These are phyloP conservation scores for Leptarthrus brevirostris DNA, from an alignment of 2,888 invertebrate genomes.

Conservation along the genomic window DNA sequence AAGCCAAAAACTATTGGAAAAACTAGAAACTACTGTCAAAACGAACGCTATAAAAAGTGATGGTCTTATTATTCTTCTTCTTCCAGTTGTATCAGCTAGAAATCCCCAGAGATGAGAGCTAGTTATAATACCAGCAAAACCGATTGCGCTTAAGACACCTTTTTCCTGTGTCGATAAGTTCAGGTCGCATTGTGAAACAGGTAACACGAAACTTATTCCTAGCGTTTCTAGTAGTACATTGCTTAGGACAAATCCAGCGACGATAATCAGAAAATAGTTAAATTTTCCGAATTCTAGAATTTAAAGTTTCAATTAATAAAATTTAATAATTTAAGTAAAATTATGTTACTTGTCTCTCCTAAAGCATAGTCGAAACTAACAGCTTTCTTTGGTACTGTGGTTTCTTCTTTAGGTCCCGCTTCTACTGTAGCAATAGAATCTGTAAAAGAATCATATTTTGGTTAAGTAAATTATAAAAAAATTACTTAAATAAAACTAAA, in stretches of 20 bases:
- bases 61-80: constrained; percentile 67
- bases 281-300: constrained; percentile 69
- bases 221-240: constrained; percentile 68
- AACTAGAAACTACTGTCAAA: constrained; percentile 68
- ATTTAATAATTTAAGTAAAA: background rate
- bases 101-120: constrained; percentile 72
- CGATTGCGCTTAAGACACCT: constrained; percentile 65
- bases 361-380: constrained; percentile 45
- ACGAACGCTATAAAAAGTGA: constrained; percentile 67
- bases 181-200: constrained; percentile 68
- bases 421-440: constrained; percentile 40
- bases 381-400: background rate
- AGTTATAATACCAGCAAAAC: constrained; percentile 68
- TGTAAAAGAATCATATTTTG: background rate
- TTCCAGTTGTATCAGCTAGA: constrained; percentile 69
- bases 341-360: constrained; percentile 45
- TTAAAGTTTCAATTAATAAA: background rate
- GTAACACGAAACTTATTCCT: constrained; percentile 69
- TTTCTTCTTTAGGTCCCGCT: constrained; percentile 6
- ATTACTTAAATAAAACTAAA: too few species aligned
- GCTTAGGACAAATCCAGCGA: constrained; percentile 69
- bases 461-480: too few species aligned
- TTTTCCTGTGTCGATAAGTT: constrained; percentile 63
- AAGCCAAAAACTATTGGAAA: constrained; percentile 68
- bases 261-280: constrained; percentile 67